phyloP scores from a whole-genome alignment of 2,888 invertebrate genomes.

The Calameuta filiformis region DNA sequence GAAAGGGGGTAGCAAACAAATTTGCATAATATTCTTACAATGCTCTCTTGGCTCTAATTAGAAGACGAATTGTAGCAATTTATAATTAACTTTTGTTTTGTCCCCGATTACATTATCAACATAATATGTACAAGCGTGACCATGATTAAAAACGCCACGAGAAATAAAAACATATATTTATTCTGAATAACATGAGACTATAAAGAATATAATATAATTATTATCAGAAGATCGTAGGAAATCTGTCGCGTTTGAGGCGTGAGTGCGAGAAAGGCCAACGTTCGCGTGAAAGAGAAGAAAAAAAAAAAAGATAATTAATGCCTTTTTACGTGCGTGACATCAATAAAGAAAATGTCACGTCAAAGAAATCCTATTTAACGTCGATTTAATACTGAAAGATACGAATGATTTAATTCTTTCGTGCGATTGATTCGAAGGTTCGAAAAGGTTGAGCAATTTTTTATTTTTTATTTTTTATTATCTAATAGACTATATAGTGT shows the following conservation, averaged over 20 bases:
- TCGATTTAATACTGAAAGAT: not conserved
- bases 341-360: not conserved
- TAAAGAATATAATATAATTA: slow-evolving; percentile 58
- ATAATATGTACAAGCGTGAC: slow-evolving; percentile 54
- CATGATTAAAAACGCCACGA: slow-evolving; percentile 51
- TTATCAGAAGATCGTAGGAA: slow-evolving; percentile 27
- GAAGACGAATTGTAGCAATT: slow-evolving; percentile 15
- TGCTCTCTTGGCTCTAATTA: slow-evolving; percentile 17
- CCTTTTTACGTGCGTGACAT: not conserved
- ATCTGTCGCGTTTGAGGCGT: slow-evolving; percentile 39
- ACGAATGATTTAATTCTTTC: not conserved
- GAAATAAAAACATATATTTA: slow-evolving; percentile 60
- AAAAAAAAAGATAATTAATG: not conserved
- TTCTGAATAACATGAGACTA: slow-evolving; percentile 59
- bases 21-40: slow-evolving; percentile 1
- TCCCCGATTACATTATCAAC: slow-evolving; percentile 38
- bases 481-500: not conserved
- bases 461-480: not conserved
- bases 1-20: not conserved
- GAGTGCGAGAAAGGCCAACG: not conserved
- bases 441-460: not conserved
- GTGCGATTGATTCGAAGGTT: not conserved
- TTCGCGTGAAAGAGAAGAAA: not conserved
- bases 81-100: slow-evolving; percentile 17
- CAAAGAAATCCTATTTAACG: not conserved